Base-by-base conservation (phyloP, 1,140 invertebrate species). In the Diorhabda elongata region DNA sequence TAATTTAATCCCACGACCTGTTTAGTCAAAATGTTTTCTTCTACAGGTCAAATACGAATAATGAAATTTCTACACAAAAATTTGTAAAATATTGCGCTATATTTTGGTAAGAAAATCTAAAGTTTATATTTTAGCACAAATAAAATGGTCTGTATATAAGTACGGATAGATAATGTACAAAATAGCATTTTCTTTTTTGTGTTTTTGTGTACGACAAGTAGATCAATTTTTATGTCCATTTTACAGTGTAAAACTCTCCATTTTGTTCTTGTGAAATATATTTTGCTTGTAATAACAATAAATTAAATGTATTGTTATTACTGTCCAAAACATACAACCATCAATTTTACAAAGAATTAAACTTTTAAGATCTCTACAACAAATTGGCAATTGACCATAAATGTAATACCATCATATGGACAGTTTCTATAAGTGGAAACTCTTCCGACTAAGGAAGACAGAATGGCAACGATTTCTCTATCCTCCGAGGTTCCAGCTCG, bases 111-210 rank as follows among this genome's bases (percentile, higher is more conserved):
- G 69, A 73, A 76, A 74, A 68, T 72, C 69, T 72, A 73, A 75
- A 78, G 69, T 73, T 66, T 78, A 71, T 79, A 79, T 78, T 79
- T 77, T 78, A 78, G 77, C 77, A 78, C 77, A 78, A 74, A 73
- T 65, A 58, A 72, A 70, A 67, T 42, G 59, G 63, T 67, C 72
- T 69, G 69, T 64, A 66, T 63, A 62, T 44, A 57, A 59, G 57
- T 63, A 64, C 72, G 65, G 72, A 71, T 67, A 69, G 63, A 76
- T 71, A 72, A 77, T 77, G 75, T 78, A 77, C 72, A 77, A 77
- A 78, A 69, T 74, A 74, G 67, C 61, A 74, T 74, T 76, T 61
- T 70, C 60, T 64, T 68, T 73, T 73, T 62, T 63, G 68, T 71
- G 61, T 69, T 75, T 76, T 74, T 75, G 70, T 75, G 72, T 74